Conservation (phyloP, 2,888 invertebrate genomes). For the Aporophyla nigra region DNA sequence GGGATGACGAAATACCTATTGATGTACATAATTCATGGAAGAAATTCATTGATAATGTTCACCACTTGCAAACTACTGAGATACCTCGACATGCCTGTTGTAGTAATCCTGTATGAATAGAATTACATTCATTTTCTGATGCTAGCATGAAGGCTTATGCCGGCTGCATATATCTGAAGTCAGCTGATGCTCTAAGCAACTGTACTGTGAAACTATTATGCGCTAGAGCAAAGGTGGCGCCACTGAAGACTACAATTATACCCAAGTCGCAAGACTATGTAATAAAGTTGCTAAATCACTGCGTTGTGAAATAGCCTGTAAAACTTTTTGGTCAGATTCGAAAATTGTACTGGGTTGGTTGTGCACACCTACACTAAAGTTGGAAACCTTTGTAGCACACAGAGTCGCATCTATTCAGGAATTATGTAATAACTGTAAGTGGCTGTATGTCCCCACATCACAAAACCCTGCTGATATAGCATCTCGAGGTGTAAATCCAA, state of each 20-base stretch:
- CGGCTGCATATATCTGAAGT: conserved; percentile 9
- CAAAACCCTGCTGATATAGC: conserved; percentile 30
- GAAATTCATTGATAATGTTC: conserved; percentile 20
- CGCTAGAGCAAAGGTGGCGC: conserved; percentile 29
- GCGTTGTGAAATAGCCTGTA: conserved; percentile 15
- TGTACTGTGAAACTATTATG: conserved; percentile 11
- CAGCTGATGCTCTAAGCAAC: conserved; percentile 17
- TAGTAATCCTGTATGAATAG: conserved; percentile 12
- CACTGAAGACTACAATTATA: conserved; percentile 30
- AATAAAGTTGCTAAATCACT: conserved; percentile 20
- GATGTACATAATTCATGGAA: conserved; percentile 4
- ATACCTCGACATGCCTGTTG: conserved; percentile 20
- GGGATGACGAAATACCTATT: conserved; percentile 24
- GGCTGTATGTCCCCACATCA: conserved; percentile 21
- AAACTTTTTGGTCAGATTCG: conserved; percentile 20
- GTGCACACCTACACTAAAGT: conserved; percentile 6
- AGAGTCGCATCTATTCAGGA: conserved; percentile 12
- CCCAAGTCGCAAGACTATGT: conserved; percentile 18
- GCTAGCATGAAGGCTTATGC: conserved; percentile 25
- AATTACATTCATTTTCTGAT: conserved; percentile 27
- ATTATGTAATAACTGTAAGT: conserved; percentile 7
- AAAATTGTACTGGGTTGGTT: conserved; percentile 34
- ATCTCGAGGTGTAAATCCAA: conserved; percentile 19
- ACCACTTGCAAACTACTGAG: conserved; percentile 11
- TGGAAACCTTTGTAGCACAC: conserved; percentile 14